Percentiles rank a stretch among this genome's conserved stretches.
phyloP scores from a whole-genome alignment of 2,113 vertebrate genomes.

The Ageneiosus marmoratus region DNA sequence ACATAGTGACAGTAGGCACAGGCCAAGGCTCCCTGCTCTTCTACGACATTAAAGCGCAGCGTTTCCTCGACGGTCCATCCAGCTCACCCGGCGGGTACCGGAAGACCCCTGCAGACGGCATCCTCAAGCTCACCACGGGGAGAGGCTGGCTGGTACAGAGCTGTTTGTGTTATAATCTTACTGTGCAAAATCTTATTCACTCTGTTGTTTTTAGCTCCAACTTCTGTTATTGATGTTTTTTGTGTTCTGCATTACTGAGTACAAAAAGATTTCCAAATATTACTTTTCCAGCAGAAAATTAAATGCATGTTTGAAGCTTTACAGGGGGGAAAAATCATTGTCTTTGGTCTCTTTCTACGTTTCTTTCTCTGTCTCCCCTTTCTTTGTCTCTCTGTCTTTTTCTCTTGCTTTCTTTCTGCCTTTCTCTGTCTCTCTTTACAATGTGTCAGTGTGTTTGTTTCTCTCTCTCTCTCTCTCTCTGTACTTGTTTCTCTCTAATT shows the following conservation, averaged over 20 bases:
- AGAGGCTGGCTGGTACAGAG: slow-evolving; percentile 94
- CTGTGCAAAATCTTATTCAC: no score
- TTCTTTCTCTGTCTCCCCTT: no score
- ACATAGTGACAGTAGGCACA: slow-evolving; percentile 96
- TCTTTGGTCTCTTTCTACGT: background rate
- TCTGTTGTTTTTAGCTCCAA: no score
- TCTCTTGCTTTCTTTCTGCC: no score
- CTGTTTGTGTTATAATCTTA: background rate
- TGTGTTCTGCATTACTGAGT: no score
- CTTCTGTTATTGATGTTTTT: no score
- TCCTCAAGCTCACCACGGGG: slow-evolving; percentile 90
- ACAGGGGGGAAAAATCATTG: background rate
- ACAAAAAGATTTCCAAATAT: no score
- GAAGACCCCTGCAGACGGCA: slow-evolving; percentile 81
- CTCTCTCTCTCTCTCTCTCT: background rate
- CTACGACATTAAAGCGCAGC: slow-evolving; percentile 94
- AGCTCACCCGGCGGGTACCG: slow-evolving; percentile 70
- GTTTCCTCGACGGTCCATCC: slow-evolving; percentile 85
- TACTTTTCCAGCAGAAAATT: no score
- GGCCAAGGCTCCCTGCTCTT: slow-evolving; percentile 94
- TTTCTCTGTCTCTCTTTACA: background rate
- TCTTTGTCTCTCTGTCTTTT: no score
- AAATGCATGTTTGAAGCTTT: background rate
- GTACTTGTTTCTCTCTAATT: background rate
- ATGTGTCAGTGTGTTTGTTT: no score